A percentile compares a stretch with the other conserved stretches of the same genome.
These are phyloP conservation scores for Ophiothrix spiculata DNA, from an alignment of 35 echinoderm and acorn worm genomes.

Conservation along the genomic window DNA sequence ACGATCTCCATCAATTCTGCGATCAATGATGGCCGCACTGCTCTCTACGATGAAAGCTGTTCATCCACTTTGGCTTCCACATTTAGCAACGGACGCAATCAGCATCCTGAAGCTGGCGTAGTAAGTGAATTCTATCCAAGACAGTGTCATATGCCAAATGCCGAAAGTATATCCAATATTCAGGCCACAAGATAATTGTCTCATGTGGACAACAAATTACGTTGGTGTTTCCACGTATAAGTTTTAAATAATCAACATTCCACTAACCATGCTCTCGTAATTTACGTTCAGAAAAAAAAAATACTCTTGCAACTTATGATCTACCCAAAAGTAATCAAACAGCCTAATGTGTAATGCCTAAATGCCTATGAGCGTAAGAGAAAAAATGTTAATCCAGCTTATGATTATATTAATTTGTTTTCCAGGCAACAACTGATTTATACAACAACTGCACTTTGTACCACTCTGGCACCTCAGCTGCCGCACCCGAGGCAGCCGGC, in stretches of 20 bases:
- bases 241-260: too few species aligned
- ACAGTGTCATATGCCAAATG: too few species aligned
- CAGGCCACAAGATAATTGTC: too few species aligned
- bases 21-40: conserved; percentile 95
- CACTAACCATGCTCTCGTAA: too few species aligned
- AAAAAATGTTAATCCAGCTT: too few species aligned
- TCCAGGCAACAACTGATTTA: conserved; percentile 94
- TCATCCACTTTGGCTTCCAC: conserved; percentile 96
- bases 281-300: too few species aligned
- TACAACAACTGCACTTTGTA: conserved; percentile 91
- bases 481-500: conserved; percentile 92
- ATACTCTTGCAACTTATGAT: too few species aligned
- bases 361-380: neutral
- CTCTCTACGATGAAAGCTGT: conserved; percentile 97
- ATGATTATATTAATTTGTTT: neutral
- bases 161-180: too few species aligned
- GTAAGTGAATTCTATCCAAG: conserved; percentile 62
- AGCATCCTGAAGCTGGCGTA: conserved; percentile 96
- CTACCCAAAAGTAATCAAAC: too few species aligned
- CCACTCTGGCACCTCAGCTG: conserved; percentile 96
- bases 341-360: too few species aligned
- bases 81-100: conserved; percentile 94
- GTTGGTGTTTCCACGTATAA: too few species aligned
- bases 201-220: too few species aligned
- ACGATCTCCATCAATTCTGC: conserved; percentile 97